phyloP scores from a whole-genome alignment of 2,797 vertebrate genomes.

The Darevskia mixta region DNA sequence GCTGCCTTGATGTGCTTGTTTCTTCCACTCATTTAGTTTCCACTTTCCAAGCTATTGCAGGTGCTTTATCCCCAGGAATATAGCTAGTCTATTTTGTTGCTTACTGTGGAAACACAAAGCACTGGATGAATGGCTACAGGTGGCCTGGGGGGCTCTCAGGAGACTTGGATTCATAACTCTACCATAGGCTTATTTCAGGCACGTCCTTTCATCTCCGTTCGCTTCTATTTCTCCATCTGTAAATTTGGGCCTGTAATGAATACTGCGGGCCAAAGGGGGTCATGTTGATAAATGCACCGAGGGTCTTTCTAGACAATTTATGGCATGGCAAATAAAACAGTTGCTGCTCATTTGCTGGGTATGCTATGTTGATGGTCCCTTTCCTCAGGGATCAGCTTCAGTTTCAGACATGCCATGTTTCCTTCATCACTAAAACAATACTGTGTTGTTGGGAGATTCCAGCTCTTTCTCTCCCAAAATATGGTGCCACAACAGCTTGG shows the following conservation, averaged over 20 bases:
- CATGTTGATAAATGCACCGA: not conserved
- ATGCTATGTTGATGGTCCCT: not conserved
- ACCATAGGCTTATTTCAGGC: not conserved
- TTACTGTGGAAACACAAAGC: fast-evolving
- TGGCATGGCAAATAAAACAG: not conserved
- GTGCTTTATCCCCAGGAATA: fast-evolving
- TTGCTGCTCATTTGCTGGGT: not conserved
- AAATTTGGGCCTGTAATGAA: not conserved
- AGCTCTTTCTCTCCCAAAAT: not conserved
- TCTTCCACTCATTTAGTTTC: conserved; percentile 44
- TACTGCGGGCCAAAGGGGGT: not conserved
- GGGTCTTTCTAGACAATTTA: not conserved
- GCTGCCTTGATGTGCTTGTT: conserved; percentile 49
- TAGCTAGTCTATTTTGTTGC: not conserved
- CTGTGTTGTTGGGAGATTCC: not conserved
- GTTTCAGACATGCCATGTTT: not conserved
- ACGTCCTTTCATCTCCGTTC: not conserved
- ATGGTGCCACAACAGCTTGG: too few species aligned
- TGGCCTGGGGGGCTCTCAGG: not conserved
- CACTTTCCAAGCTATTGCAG: not conserved
- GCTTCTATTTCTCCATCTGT: not conserved
- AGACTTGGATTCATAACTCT: not conserved
- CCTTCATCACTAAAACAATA: not conserved
- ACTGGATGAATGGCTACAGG: not conserved
- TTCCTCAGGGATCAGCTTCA: not conserved